Base-by-base conservation (phyloP, 2,888 invertebrate species). In the Oscheius sp. region DNA sequence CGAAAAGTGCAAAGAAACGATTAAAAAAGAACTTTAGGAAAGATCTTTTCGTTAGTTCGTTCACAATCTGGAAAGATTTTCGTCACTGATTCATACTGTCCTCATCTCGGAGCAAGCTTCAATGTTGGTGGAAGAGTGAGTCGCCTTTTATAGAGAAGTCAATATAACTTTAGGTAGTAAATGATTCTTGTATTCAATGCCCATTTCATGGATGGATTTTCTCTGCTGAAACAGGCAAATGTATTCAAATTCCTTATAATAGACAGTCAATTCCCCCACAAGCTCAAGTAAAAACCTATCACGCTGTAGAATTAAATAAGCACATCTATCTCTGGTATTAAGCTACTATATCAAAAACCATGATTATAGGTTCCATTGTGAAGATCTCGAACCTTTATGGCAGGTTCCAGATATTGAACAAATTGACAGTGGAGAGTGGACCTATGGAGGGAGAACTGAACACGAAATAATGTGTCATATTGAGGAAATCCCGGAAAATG, bases 191-290 rank as follows among this genome's bases (percentile, higher is more conserved):
- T 80, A 90, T 95, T 8, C 91, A 92, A 82, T 95, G 95, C 82
- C 94, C 94, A 0, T 95, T 95, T 88, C 95, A 95, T 83, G 91
- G 91, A 65, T 95, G 95, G 95, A 88, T 89, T 64, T 95, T 95
- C 85, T 90, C 90, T 3, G 92, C 92, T 0, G 87, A 87, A n/a
- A 91, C 91, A 72, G 95, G 95, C 0, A 88, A 89, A 34, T 93
- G 93, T 79, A 89, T 90, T 0, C 89, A 90, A 55, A 91, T 94
- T n/a, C 94, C 94, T 0, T 92, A 92, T 83, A 88, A 91, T 6
- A 88, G 89, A 0, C 77, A 78, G 17, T 68, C 73, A 34, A 80
- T 91, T 3, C 93, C 93, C 0, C 90, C 90, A 48, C 90, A 90
- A 0, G 91, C 92, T 0, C 91, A 90, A 61, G 66, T 92, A 2